These are phyloP conservation scores for Drosophila ercepeae DNA, from an alignment of 1,140 invertebrate species.

Conservation along the genomic window DNA sequence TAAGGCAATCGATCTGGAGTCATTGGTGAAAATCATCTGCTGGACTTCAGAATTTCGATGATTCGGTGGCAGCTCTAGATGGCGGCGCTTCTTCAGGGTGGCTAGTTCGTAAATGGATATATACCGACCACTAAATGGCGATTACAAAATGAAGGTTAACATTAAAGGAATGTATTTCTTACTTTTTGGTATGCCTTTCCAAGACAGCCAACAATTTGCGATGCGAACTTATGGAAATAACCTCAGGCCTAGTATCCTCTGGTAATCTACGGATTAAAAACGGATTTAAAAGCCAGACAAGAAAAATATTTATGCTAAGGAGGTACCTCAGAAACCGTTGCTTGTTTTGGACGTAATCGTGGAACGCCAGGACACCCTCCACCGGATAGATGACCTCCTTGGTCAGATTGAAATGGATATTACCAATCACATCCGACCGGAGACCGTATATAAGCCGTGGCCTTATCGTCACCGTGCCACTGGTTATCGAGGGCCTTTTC, in stretches of 20 bases:
- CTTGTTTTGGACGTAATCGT: constrained; percentile 85
- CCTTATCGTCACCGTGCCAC: constrained; percentile 78
- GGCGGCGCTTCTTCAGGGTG: constrained; percentile 85
- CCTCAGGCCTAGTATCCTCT: constrained; percentile 66
- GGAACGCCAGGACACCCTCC: constrained; percentile 86
- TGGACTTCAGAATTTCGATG: constrained; percentile 85
- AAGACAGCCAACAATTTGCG: constrained; percentile 75
- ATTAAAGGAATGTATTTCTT: background rate
- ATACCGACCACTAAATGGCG: constrained; percentile 43
- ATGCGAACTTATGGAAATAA: constrained; percentile 73
- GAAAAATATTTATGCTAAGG: constrained; percentile 29
- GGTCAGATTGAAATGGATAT: constrained; percentile 86
- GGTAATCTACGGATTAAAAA: constrained; percentile 43
- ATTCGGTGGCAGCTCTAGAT: constrained; percentile 85
- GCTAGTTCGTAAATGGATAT: constrained; percentile 86
- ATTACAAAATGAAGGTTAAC: background rate
- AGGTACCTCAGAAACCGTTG: constrained; percentile 83
- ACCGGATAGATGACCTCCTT: constrained; percentile 88
- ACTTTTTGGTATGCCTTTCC: constrained; percentile 66
- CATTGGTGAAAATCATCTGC: constrained; percentile 89
- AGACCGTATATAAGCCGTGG: constrained; percentile 86
- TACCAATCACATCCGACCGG: constrained; percentile 85
- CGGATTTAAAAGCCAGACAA: background rate
- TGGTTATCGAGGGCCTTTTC: constrained; percentile 20
- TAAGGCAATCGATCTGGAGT: constrained; percentile 88